Conservation (phyloP, 2,797 vertebrate species). For the Megalops cyprinoides region DNA sequence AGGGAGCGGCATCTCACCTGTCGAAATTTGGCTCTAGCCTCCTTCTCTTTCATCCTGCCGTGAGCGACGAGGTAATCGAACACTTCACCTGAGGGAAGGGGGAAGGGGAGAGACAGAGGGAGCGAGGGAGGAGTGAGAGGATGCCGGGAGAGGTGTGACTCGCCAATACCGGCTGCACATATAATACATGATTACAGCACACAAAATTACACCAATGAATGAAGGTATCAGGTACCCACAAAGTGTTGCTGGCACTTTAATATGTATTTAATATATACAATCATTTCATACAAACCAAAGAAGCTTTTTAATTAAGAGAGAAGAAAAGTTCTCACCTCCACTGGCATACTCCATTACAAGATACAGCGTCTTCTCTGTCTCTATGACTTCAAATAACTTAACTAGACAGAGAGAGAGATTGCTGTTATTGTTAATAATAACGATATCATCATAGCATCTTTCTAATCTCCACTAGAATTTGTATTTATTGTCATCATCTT, state of each 20-base stretch:
- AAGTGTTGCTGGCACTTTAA: no score
- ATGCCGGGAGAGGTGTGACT: no score
- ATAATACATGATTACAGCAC: no score
- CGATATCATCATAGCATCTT: background rate
- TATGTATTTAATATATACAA: no score
- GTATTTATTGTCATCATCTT: no score
- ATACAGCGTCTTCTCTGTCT: conserved; percentile 77
- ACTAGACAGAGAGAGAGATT: conserved; percentile 51
- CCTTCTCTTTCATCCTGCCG: conserved; percentile 95
- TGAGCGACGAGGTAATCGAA: conserved; percentile 96
- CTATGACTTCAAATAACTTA: conserved; percentile 80
- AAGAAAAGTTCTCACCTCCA: conserved; percentile 27
- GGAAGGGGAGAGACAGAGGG: background rate
- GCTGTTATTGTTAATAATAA: background rate
- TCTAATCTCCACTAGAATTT: background rate
- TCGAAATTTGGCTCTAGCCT: conserved; percentile 91
- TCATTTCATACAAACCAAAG: no score
- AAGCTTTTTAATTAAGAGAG: background rate
- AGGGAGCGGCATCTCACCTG: conserved; percentile 76
- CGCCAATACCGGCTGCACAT: background rate
- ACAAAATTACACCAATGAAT: background rate
- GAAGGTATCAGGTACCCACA: no score
- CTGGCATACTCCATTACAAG: conserved; percentile 79
- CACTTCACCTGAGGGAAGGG: conserved; percentile 81
- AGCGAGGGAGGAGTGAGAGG: background rate